Base-by-base conservation (phyloP, 2,888 invertebrate species). In the Parasteatoda lunata region DNA sequence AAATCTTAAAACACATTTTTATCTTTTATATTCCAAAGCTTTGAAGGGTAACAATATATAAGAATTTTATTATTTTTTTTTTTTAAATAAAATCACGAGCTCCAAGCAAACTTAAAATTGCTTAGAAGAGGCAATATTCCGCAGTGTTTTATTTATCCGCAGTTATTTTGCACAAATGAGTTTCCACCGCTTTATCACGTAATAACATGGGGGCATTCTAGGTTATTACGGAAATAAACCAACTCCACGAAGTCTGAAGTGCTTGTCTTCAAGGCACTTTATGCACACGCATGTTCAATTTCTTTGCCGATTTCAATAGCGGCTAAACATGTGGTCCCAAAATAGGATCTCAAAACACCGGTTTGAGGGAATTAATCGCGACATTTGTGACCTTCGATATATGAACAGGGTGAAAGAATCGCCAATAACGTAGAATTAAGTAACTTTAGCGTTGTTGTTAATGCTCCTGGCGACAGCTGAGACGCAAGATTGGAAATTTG, bases 341-440 rank as follows among this genome's bases (percentile, higher is more conserved):
- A 76, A 65, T 64, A 65, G 49, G 0, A 49, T 65, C 65, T 15
- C 64, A 30, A 45, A 66, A 59, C 13, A 13, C 15, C 11, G 49
- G 45, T 59, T n/a, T 6, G 11, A 13, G 54, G 6, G 77, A 68
- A 77, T 66, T 77, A 68, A 30, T 45, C 51, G 15, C 52, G 66
- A 68, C 77, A n/a, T 52, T 52, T 49, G 52, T 51, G 66, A 13
- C 65, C n/a, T 76, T 48, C 30, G n/a, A 30, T 68, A 51, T 68
- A 66, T 52, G n/a, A 11, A 66, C 11, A 4, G 4, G 11, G 52
- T 45, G 11, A 66, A 54, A 13, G 68, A 77, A 68, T 68, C n/a
- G 7, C 30, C 52, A 66, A 77, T 77, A 77, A 77, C 66, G 52
- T 3, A 49, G 77, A 68, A 77, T 77, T 13, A 77, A 15, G 52